These are phyloP conservation scores for Pipra filicauda DNA, from an alignment of 2,113 vertebrate genomes.

Conservation along the genomic window DNA sequence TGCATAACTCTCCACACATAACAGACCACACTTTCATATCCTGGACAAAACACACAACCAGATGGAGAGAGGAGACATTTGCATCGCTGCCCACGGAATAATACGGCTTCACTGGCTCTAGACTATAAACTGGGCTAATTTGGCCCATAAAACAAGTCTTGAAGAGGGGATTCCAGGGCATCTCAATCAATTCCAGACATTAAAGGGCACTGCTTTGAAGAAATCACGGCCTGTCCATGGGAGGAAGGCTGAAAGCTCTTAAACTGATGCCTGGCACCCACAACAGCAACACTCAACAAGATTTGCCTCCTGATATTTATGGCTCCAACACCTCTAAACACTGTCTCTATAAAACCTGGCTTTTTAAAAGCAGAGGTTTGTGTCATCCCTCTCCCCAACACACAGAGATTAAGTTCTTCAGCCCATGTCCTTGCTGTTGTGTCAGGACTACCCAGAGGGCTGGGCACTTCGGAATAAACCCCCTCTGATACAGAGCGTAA, in stretches of 20 bases:
- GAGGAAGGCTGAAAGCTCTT: background rate
- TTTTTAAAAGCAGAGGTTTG: background rate
- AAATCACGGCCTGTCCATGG: background rate
- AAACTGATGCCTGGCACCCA: background rate
- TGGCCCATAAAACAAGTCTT: background rate
- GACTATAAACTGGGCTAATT: background rate
- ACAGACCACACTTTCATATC: background rate
- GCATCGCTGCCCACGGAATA: background rate
- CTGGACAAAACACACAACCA: background rate
- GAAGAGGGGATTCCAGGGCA: background rate
- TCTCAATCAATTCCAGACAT: background rate
- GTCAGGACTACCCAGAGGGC: background rate
- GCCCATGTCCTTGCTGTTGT: background rate
- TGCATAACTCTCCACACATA: background rate
- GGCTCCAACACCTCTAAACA: background rate
- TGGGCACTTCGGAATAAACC: background rate
- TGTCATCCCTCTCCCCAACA: background rate
- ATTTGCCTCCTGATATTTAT: background rate
- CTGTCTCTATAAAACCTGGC: background rate
- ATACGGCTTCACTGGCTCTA: background rate
- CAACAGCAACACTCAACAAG: background rate
- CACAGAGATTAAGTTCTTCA: background rate
- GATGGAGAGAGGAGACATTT: background rate
- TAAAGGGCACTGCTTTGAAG: background rate
- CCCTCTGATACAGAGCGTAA: constrained; percentile 5